Percentiles rank a stretch among this genome's conserved stretches.
phyloP scores from a whole-genome alignment of 2,888 invertebrate species.

The Caenorhabditis sp. region DNA sequence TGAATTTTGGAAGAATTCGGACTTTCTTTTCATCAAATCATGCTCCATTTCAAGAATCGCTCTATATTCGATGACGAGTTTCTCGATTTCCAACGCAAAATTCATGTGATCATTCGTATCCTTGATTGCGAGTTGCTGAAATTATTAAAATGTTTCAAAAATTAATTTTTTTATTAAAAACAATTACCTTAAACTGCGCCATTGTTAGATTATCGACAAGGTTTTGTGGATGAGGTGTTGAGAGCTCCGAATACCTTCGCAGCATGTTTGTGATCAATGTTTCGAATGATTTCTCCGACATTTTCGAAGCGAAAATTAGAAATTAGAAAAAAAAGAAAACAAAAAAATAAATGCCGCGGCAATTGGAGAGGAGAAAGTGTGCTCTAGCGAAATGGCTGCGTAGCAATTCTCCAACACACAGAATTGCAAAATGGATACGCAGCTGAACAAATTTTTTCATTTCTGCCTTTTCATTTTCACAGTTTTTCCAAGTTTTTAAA shows the following conservation, averaged over 20 bases:
- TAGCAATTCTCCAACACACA: slow-evolving; percentile 10
- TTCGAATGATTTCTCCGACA: not conserved
- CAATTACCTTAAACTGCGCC: slow-evolving; percentile 20
- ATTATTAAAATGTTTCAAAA: not conserved
- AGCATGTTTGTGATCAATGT: not conserved
- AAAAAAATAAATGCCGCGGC: not conserved
- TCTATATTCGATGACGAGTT: slow-evolving; percentile 12
- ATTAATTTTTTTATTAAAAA: not conserved
- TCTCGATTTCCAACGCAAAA: slow-evolving; percentile 5
- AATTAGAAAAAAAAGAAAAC: not conserved
- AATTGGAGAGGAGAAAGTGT: not conserved
- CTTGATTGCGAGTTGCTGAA: slow-evolving; percentile 20
- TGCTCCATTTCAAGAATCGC: slow-evolving; percentile 13
- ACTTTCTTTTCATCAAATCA: not conserved
- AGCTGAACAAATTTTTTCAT: not conserved
- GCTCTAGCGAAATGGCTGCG: slow-evolving; percentile 9
- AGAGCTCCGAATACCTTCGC: not conserved
- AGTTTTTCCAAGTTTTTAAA: slow-evolving; percentile 2
- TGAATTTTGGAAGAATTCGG: not conserved
- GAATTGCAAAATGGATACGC: not conserved
- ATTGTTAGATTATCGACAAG: slow-evolving; percentile 21
- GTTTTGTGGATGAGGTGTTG: not conserved
- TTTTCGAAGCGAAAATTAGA: too few relatives aligned
- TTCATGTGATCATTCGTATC: slow-evolving; percentile 8
- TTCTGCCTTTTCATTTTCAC: not conserved